Conservation (phyloP, 2,113 vertebrate species). For the Pteruthius melanotis region DNA sequence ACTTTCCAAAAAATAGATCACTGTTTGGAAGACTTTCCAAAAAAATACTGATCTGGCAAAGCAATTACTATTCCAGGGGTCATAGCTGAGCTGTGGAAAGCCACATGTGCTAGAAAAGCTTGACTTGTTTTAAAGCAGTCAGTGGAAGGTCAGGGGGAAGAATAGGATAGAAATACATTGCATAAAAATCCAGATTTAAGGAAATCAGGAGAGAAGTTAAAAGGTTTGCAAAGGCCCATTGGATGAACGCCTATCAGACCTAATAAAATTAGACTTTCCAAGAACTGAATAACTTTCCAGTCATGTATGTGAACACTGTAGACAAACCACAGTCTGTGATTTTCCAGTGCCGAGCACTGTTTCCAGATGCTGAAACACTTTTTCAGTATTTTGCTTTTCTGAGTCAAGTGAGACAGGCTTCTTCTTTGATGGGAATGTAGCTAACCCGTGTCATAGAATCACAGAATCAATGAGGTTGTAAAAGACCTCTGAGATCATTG, state of each 20-base stretch:
- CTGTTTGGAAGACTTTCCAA: slow-evolving; percentile 13
- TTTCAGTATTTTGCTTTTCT: neutral
- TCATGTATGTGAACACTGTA: neutral
- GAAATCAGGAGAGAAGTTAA: neutral
- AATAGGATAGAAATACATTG: neutral
- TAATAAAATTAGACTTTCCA: neutral
- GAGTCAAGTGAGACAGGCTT: neutral
- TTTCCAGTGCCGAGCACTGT: neutral
- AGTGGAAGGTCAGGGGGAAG: neutral
- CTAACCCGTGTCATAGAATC: neutral
- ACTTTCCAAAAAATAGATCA: slow-evolving; percentile 33
- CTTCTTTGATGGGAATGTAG: neutral
- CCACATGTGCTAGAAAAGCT: neutral
- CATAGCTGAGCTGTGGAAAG: neutral
- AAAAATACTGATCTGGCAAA: slow-evolving; percentile 28
- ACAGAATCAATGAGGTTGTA: neutral
- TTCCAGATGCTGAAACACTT: neutral
- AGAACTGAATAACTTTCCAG: neutral
- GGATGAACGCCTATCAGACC: neutral
- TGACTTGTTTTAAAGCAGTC: neutral
- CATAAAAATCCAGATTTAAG: neutral
- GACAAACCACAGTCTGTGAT: neutral
- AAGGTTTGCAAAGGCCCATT: neutral
- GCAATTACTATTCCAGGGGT: slow-evolving; percentile 34
- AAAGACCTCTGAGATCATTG: neutral